A percentile compares a stretch with the other conserved stretches of the same genome.
Evolutionary conservation across 2,888 invertebrate species (phyloP).

Genomic region (Pelosia muscerda): DNA sequence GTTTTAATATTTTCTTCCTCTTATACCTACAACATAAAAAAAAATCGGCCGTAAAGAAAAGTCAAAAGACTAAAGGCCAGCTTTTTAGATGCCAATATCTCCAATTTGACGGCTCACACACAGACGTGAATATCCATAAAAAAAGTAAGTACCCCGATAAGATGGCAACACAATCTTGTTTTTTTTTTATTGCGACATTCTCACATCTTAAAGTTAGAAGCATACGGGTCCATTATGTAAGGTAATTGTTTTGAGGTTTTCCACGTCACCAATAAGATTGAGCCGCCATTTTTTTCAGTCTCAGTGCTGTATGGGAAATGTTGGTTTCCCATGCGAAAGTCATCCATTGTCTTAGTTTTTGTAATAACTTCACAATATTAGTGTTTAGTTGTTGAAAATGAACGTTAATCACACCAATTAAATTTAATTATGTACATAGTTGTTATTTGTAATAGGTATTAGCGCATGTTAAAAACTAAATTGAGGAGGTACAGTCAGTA

Average conservation of each 20-base stretch:
- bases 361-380: conserved; percentile 52
- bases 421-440: neutral
- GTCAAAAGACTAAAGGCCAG: neutral
- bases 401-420: conserved; percentile 33
- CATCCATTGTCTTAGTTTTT: conserved; percentile 61
- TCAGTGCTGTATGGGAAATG: conserved; percentile 78
- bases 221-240: conserved; percentile 79
- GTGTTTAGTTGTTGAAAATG: conserved; percentile 42
- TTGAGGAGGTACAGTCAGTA: neutral
- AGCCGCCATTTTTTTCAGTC: conserved; percentile 73
- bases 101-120: neutral
- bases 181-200: conserved; percentile 25
- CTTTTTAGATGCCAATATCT: neutral
- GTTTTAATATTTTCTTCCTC: neutral
- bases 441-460: neutral
- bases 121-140: neutral
- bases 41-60: neutral
- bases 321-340: conserved; percentile 83
- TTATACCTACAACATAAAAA: neutral
- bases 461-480: neutral
- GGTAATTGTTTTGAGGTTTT: conserved; percentile 77
- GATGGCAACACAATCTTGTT: neutral
- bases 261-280: conserved; percentile 66
- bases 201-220: conserved; percentile 34
- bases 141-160: neutral